Evolutionary conservation across 2,888 invertebrate species (phyloP), one percentile per base, ranked within the genome.

Genomic region (Balanococcus diminutus): DNA sequence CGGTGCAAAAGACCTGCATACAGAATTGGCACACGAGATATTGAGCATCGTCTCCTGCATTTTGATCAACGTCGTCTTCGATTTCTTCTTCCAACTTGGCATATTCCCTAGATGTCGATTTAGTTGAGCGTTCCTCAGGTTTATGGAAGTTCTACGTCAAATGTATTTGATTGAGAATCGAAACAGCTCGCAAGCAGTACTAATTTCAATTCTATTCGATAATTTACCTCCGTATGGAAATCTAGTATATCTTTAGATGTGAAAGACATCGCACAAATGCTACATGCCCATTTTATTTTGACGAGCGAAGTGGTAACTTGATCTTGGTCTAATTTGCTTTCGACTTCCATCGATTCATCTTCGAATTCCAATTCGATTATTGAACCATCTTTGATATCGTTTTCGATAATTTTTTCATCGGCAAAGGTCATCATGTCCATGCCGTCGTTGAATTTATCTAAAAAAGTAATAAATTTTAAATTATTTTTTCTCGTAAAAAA

Each of bases 11-110:
- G 3, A 51, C 22, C 25, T 82, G 42, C 81, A 31, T 51, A 46
- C 81, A 82, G 28, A 46, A 82, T 31, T 82, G 81, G 9, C 81
- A 82, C 6, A 51, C 16, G 6, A n/a, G 25, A 31, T 46, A 82
- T 82, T 82, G 81, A 22, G 19, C 1, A 36, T 81, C 16, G 19
- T 22, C 19, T 9, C 14, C 11, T 4, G 16, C 1, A 79, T 19
- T 19, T 32, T 79, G 32, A 79, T 79, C 75, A 0, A 3, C 0
- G 1, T 79, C 36, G 75, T 36, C 9, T n/a, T 36, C 75, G 32
- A 1, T 11, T 9, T 36, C 36, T 6, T 75, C 32, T 11, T 31
- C n/a, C 8, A 32, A 16, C 4, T 75, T 16, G 0, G n/a, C 16
- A 16, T 5, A 75, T 75, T 75, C 1, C 3, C 19, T 16, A 1